Conservation (phyloP, 2,113 vertebrate species). For the Ptilorrhoa leucosticta region DNA sequence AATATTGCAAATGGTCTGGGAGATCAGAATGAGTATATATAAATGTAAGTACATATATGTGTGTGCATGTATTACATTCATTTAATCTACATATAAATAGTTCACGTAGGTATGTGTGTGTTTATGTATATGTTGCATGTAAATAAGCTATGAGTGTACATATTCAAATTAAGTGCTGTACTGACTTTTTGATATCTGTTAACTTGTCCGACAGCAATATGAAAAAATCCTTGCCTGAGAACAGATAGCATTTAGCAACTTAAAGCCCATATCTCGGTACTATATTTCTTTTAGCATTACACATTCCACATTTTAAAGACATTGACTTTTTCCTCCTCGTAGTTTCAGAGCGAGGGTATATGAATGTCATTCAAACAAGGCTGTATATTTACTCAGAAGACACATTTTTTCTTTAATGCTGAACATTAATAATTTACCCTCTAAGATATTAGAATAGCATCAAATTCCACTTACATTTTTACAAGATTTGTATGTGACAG, state of each 20-base stretch:
- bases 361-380: conserved; percentile 20
- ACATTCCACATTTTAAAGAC: conserved; percentile 44
- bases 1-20: not conserved
- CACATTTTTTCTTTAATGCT: conserved; percentile 10
- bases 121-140: not conserved
- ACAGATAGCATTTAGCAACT: not conserved
- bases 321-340: conserved; percentile 55
- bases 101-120: not conserved
- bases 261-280: not conserved
- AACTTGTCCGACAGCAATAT: not conserved
- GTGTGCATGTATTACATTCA: fast-evolving
- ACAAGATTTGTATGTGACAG: conserved; percentile 5
- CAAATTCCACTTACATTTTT: conserved; percentile 45
- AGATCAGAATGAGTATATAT: not conserved
- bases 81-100: not conserved
- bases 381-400: conserved; percentile 60
- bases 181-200: not conserved
- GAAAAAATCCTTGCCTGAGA: not conserved
- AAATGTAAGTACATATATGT: not conserved
- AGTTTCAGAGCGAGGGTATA: conserved; percentile 25
- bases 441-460: conserved; percentile 50
- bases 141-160: not conserved
- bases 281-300: conserved; percentile 22
- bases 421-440: conserved; percentile 67
- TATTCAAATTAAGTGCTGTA: not conserved